Base-by-base conservation (phyloP, 2,888 invertebrate genomes). In the Diarsia brunnea region DNA sequence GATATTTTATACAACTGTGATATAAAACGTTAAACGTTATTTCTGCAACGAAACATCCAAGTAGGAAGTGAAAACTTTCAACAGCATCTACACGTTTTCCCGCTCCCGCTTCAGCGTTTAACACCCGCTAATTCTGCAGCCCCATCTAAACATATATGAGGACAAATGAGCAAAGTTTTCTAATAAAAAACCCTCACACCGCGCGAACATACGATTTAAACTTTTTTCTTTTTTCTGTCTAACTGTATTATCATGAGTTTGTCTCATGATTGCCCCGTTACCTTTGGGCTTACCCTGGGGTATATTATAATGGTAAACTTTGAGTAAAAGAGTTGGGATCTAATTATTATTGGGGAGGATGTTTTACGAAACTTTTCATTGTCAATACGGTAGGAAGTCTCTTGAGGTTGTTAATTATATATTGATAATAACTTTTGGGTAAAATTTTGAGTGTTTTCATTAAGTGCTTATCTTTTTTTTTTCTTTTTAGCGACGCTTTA, bases 101-200 rank as follows among this genome's bases (percentile, higher is more conserved):
- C 53, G 38, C 67, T 51, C n/a, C 10, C 58, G 31, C 43, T 11
- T 61, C 53, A n/a, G 63, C 47, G 19, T 49, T 70, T 21, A 53
- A 4, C 2, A 8, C 10, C 12, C 74, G 63, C 77, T 51, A 3
- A 21, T 47, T 76, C 66, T 1, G 16, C 4, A 64, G 84, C 84
- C 71, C 58, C 11, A 19, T 51, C 53, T 38, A 85, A 79, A 77
- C 73, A 85, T 27, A 82, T 75, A 81, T n/a, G 79, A 78, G 80
- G 78, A 87, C 85, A 87, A 87, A 87, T 87, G 87, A 87, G 84
- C 67, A 87, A 87, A 87, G 87, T 87, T 87, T 85, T 87, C 87
- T 79, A 87, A 87, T 87, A 87, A 87, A 87, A 86, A 87, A 77
- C 77, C 81, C 75, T 80, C 69, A 73, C 80, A 77, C 68, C 67